A percentile compares a stretch with the other conserved stretches of the same genome.
These are phyloP conservation scores for Pseudomyrmex concolor DNA, from an alignment of 1,140 invertebrate genomes.

Conservation along the genomic window DNA sequence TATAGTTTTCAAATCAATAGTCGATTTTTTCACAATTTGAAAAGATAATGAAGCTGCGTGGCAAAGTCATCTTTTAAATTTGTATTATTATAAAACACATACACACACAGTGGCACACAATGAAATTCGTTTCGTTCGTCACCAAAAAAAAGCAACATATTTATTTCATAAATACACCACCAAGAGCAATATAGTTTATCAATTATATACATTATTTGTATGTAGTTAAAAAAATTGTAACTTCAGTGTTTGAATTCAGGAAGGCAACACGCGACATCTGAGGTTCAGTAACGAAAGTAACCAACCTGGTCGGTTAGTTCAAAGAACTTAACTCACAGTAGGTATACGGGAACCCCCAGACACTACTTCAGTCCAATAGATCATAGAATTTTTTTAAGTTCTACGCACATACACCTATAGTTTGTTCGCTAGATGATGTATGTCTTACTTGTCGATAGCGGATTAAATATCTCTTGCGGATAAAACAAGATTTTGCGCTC, in stretches of 20 bases:
- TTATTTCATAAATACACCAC: too few species aligned
- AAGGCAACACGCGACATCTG: conserved; percentile 60
- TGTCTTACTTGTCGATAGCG: conserved; percentile 31
- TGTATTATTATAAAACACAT: too few species aligned
- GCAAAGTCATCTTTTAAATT: too few species aligned
- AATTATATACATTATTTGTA: too few species aligned
- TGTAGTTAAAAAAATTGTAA: too few species aligned
- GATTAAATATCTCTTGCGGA: conserved; percentile 44
- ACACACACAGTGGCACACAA: too few species aligned
- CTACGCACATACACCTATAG: not conserved
- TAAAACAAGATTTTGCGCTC: conserved; percentile 44
- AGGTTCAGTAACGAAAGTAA: conserved; percentile 20
- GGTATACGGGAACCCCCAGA: conserved; percentile 20
- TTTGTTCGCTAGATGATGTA: conserved; percentile 16
- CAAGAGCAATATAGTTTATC: too few species aligned
- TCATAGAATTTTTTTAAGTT: conserved; percentile 3
- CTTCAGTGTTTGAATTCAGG: not conserved
- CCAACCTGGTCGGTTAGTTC: conserved; percentile 22
- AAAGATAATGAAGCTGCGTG: too few species aligned
- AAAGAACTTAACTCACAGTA: conserved; percentile 45
- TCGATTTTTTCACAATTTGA: too few species aligned
- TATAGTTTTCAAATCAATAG: too few species aligned
- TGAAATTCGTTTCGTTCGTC: too few species aligned
- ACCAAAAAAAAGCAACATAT: too few species aligned
- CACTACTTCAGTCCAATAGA: conserved; percentile 10